Base-by-base conservation (phyloP, 2,113 vertebrate genomes). In the Sapajus apella region DNA sequence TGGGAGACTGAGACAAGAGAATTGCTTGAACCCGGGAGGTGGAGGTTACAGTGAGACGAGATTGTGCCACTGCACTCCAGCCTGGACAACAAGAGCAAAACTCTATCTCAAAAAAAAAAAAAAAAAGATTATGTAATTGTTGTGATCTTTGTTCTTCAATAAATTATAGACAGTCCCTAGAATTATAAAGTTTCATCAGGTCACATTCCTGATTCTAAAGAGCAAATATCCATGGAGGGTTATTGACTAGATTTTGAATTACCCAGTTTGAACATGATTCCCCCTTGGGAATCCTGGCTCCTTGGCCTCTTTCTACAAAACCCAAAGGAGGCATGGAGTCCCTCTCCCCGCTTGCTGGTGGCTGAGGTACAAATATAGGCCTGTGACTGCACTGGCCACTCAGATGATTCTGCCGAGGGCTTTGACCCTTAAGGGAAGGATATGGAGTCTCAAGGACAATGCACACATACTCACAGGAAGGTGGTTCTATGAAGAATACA, bases 361-460 rank as follows among this genome's bases (percentile, higher is more conserved):
- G 56, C n/a, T 1, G 0, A 20, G 17, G 58, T 11, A 25, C 4
- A 2, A 37, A 14, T 47, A 9, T 76, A 13, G 13, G 16, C 40
- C 52, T 89, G 1, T 73, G 73, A 32, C 9, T 45, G 64, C 37
- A 50, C 40, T 58, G 40, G 9, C 18, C 6, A 17, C 56, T 47
- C 75, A 18, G 8, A 68, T 37, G 55, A 83, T 13, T 9, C n/a
- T 64, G 25, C 9, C 2, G 7, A 37, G 35, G 43, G 8, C 76
- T 58, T 21, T 27, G 7, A 23, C 40, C 17, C 23, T 52, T 84
- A 87, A 72, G 61, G 3, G 37, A 66, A 58, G 1, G 0, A 35
- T 37, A 18, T 23, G 3, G 61, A 30, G 7, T 85, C 25, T 9
- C 16, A 73, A 21, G 13, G n/a, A 35, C 8, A 73, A 16, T 64